Conservation (phyloP, 2,888 invertebrate species). For the Pardosa pseudoannulata region DNA sequence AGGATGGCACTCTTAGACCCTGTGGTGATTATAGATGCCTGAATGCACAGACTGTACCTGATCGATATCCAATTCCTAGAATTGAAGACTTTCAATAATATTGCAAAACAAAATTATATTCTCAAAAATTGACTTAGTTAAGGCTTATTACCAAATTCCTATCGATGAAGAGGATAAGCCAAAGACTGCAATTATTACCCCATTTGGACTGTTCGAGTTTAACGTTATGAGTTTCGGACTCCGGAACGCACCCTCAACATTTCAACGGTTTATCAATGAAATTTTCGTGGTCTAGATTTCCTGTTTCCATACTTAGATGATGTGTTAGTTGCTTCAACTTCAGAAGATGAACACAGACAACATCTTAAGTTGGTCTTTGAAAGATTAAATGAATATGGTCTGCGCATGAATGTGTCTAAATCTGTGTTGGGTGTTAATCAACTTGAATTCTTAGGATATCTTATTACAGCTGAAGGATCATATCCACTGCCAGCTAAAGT, state of each 20-base stretch:
- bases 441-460: constrained; percentile 11
- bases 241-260: constrained; percentile 11
- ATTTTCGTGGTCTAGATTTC: constrained; percentile 4
- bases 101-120: not conserved
- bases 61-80: not conserved
- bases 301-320: constrained; percentile 26
- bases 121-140: not conserved
- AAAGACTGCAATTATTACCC: constrained; percentile 19
- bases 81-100: constrained; percentile 25
- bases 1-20: constrained; percentile 5
- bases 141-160: constrained; percentile 18
- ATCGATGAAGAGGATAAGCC: constrained; percentile 20
- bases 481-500: too few relatives aligned
- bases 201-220: constrained; percentile 23
- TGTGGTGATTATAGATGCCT: not conserved
- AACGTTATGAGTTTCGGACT: constrained; percentile 24
- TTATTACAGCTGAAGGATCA: not conserved
- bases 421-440: constrained; percentile 11
- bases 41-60: not conserved
- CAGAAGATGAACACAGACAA: constrained; percentile 13
- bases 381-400: not conserved
- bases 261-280: constrained; percentile 6
- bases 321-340: not conserved
- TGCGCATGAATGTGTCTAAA: constrained; percentile 11
- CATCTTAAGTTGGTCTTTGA: constrained; percentile 14